These are phyloP conservation scores for Pocillopora verrucosa DNA, from an alignment of 64 coral and sea anemone species.

Conservation along the genomic window DNA sequence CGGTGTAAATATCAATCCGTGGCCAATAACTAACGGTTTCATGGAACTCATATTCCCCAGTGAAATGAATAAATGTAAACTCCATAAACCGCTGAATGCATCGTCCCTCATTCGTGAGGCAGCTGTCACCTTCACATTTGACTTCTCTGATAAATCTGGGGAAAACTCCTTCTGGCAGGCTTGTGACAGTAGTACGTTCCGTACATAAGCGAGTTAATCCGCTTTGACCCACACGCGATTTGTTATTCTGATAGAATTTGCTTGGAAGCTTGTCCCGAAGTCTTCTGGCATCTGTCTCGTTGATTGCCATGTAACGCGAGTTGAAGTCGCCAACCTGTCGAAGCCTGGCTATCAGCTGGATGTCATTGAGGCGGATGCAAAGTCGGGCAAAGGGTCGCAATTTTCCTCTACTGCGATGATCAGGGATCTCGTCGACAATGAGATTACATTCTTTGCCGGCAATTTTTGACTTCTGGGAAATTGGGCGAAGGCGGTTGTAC, in stretches of 20 bases:
- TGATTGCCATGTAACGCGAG: conserved; percentile 13
- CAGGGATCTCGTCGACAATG: neutral
- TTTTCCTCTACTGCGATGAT: neutral
- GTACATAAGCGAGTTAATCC: too few relatives aligned
- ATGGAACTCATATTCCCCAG: too few relatives aligned
- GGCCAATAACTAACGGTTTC: too few relatives aligned
- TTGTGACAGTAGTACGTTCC: too few relatives aligned
- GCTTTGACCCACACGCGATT: too few relatives aligned
- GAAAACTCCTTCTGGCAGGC: too few relatives aligned
- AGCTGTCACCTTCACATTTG: too few relatives aligned
- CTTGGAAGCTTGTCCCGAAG: neutral
- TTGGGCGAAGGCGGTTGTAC: neutral
- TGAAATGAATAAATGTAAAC: too few relatives aligned
- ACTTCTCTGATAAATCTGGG: too few relatives aligned
- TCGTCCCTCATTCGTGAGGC: too few relatives aligned
- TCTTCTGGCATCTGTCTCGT: neutral
- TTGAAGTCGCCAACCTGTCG: conserved; percentile 7
- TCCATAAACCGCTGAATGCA: too few relatives aligned
- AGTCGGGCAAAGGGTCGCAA: neutral
- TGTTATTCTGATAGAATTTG: neutral
- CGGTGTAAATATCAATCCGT: too few relatives aligned
- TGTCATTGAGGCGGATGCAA: conserved; percentile 3
- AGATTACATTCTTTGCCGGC: neutral
- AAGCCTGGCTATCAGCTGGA: neutral
- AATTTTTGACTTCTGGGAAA: neutral